Base-by-base conservation (phyloP, 2,888 invertebrate genomes). In the Drosophila kuntzei region DNA sequence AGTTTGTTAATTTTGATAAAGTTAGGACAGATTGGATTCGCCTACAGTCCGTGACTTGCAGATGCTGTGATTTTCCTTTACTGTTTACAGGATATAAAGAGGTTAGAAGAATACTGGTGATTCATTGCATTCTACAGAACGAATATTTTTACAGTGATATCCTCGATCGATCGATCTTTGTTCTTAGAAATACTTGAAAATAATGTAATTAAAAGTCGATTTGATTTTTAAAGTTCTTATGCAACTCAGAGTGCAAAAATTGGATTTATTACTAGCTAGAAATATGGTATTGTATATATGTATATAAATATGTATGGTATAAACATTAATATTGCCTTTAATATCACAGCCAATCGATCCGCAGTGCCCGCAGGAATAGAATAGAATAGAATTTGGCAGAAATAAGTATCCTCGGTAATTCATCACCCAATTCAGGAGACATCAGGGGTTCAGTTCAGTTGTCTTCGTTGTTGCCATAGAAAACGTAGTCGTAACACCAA, bases 401-500 rank as follows among this genome's bases (percentile, higher is more conserved):
- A 27, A 14, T 46, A 41, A 51, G 55, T 39, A 46, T 32, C 54
- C 53, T 32, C 50, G 41, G 25, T 34, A 37, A 22, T 20, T 25
- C 11, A 29, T 41, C 2, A 14, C 5, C 9, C 18, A n/a, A 25
- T 29, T 20, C 22, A 18, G 57, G 11, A n/a, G 11, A n/a, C 1
- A 3, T 55, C 58, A 12, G 39, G 39, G 39, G 11, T 4, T 16
- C 14, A 14, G 14, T 3, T 25, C 37, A 29, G 14, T 60, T 63
- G 54, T 46, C 16, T 16, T 79, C 63, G 14, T 61, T 51, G 29
- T 66, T 70, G 61, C 93, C 93, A 76, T 90, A 94, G 61, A 91
- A 92, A 1, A 94, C 91, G 66, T 93, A 94, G 27, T 91, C 90
- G n/a, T 89, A 74, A 76, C 94, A 94, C 94, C 94, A 94, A 16